Percentiles rank a stretch among this genome's conserved stretches.
phyloP scores from a whole-genome alignment of 2,113 vertebrate species.

The Dolichotis patagonum region DNA sequence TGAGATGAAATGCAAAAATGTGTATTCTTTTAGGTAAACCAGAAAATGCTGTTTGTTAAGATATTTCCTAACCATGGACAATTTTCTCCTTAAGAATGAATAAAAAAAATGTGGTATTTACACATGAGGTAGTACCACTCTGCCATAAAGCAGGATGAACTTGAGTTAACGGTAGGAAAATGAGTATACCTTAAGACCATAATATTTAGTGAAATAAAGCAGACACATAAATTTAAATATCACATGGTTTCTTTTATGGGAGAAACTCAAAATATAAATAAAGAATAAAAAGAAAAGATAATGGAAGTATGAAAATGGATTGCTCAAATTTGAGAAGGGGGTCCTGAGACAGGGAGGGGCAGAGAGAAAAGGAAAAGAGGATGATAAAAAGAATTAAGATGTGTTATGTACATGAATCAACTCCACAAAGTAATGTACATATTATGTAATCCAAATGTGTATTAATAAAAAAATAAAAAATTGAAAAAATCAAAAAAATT shows the following conservation, averaged over 20 bases:
- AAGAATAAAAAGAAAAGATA: neutral
- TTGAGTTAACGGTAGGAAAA: neutral
- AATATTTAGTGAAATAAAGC: neutral
- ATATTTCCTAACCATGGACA: conserved; percentile 18
- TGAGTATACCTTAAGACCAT: neutral
- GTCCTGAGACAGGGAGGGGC: neutral
- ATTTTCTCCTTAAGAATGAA: conserved; percentile 35
- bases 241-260: neutral
- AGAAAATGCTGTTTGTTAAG: neutral
- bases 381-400: neutral
- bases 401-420: neutral
- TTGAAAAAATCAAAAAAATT: neutral
- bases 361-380: neutral
- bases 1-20: neutral
- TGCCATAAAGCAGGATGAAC: neutral
- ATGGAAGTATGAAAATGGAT: neutral
- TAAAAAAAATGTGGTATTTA: neutral
- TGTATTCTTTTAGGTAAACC: conserved; percentile 7
- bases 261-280: neutral
- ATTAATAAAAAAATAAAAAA: neutral
- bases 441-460: neutral
- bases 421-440: neutral
- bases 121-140: neutral
- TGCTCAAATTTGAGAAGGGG: neutral
- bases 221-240: neutral